Base-by-base conservation (phyloP, 2,888 invertebrate genomes). In the Nomada fabriciana region DNA sequence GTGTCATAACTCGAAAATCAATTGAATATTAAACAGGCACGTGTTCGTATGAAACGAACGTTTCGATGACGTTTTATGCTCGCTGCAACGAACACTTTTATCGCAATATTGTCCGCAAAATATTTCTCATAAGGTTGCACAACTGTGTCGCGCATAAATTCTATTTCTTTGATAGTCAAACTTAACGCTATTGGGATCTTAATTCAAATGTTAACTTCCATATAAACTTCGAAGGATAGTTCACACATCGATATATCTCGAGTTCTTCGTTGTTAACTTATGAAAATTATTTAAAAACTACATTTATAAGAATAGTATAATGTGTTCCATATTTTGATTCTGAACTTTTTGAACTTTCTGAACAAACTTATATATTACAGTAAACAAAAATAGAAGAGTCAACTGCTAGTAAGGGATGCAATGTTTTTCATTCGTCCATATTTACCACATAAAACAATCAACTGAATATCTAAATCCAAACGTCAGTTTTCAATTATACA, bases 171-270 rank as follows among this genome's bases (percentile, higher is more conserved):
- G n/a, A 36, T 60, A 60, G 0, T 18, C 9, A 1, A 13, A 9
- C n/a, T n/a, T 13, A 53, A n/a, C 25, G 20, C 13, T 25, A 11
- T 15, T 4, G 25, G 4, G 23, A 15, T 2, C 15, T 20, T 20
- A 36, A 53, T 53, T 52, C 36, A n/a, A 60, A 67, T 53, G 20
- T 36, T 53, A 53, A 67, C 53, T 20, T 42, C 67, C 20, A 15
- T n/a, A 13, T 18, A 57, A 43, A 57, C 23, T 42, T 13, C 20
- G 52, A 36, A 20, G 15, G 25, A 2, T 20, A 53, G 20, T 52
- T n/a, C 3, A 0, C 5, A 1, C 1, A 7, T 5, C n/a, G 10
- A 15, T 15, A 36, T 13, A 23, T 11, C 15, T n/a, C 52, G 57
- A 29, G 15, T 15, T 18, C 57, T 20, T 9, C 15, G 10, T 29